A percentile compares a stretch with the other conserved stretches of the same genome.
Conservation (phyloP, 2,888 invertebrate genomes). For the Platynereis dumerilii region DNA sequence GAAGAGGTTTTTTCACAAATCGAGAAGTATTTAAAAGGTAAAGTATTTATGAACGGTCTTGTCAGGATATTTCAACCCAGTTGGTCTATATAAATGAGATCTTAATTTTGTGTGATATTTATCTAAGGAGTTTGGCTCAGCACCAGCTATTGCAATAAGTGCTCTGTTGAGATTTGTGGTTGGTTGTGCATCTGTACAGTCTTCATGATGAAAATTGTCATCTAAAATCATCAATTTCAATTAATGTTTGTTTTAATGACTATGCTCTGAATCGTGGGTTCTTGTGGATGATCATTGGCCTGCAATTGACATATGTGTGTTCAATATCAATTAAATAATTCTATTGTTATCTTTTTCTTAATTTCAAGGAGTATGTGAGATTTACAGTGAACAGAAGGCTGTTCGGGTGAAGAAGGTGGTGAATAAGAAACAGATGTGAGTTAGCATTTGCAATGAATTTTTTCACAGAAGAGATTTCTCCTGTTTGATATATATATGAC, state of each 20-base stretch:
- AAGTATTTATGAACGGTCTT: background rate
- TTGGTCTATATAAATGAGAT: background rate
- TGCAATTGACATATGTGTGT: too few relatives aligned
- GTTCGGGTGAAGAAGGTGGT: conserved; percentile 84
- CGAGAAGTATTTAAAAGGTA: conserved; percentile 78
- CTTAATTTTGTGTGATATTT: too few relatives aligned
- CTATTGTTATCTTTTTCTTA: conserved; percentile 12
- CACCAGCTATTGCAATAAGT: too few relatives aligned
- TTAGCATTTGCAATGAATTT: conserved; percentile 10
- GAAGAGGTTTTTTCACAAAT: conserved; percentile 77
- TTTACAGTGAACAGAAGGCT: conserved; percentile 87
- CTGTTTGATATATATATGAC: too few relatives aligned
- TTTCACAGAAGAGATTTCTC: too few relatives aligned
- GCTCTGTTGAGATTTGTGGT: too few relatives aligned
- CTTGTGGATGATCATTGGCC: too few relatives aligned
- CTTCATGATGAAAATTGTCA: too few relatives aligned
- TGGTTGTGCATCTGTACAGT: too few relatives aligned
- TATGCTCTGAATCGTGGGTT: background rate
- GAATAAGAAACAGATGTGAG: conserved; percentile 78
- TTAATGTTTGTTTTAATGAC: background rate
- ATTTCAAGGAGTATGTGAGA: conserved; percentile 76
- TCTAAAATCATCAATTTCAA: too few relatives aligned
- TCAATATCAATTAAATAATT: too few relatives aligned
- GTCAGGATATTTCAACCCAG: background rate
- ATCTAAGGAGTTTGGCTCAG: too few relatives aligned